phyloP scores from a whole-genome alignment of 2,113 vertebrate genomes.

The Machaerirhynchus nigripectus region DNA sequence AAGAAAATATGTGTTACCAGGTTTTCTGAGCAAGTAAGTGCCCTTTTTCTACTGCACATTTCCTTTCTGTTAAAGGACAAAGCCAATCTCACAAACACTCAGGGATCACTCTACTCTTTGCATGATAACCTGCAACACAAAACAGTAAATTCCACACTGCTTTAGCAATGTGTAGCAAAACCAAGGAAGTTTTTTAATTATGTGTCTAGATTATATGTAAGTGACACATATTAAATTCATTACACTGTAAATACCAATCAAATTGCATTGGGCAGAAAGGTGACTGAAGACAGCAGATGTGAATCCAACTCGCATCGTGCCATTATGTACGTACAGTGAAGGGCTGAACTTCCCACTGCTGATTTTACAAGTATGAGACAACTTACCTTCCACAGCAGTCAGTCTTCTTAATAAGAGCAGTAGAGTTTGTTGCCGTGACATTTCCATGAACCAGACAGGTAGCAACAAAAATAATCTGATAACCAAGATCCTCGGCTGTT shows the following conservation, averaged over 20 bases:
- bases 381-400: not conserved
- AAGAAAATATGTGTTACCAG: not conserved
- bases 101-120: not conserved
- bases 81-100: not conserved
- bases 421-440: not conserved
- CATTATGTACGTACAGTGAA: fast-evolving
- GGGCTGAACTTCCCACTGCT: not conserved
- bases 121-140: not conserved
- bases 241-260: not conserved
- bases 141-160: not conserved
- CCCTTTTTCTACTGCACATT: not conserved
- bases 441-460: not conserved
- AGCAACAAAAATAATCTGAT: not conserved
- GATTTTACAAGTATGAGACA: not conserved
- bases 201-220: not conserved
- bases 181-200: not conserved
- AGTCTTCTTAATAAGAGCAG: not conserved
- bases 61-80: not conserved
- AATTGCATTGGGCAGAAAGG: not conserved
- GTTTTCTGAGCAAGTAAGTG: not conserved
- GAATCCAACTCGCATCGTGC: not conserved
- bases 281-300: not conserved
- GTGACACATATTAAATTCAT: not conserved
- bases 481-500: not conserved
- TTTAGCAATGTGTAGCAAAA: not conserved